Evolutionary conservation across 2,888 invertebrate species (phyloP), one percentile per base, ranked within the genome.

Genomic region (Drosophila hawaiiensis): DNA sequence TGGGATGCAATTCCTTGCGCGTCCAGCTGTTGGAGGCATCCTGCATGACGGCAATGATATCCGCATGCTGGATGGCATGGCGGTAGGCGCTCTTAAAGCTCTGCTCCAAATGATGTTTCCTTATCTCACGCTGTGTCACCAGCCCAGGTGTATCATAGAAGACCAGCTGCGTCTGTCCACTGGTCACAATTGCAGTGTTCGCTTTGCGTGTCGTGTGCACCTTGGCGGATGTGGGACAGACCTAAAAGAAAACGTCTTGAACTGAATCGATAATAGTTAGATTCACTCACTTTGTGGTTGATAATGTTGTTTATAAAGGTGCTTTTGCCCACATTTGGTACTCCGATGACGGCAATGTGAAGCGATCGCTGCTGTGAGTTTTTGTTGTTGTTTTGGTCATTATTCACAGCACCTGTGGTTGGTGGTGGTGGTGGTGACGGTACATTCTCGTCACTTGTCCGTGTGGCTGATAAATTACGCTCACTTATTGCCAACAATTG

Each of bases 291-390:
- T 93, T 96, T 95, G 92, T 97, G 95, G 76, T 96, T 95, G 63
- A 97, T 95, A 31, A 99, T 94, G 88, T 95, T 95, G 93, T 99
- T 99, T 37, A 98, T 97, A 37, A 99, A 94, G 0, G 99, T 98
- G 91, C 99, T 99, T 93, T 99, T 99, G 35, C 99, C 99, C 59
- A 96, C 96, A 95, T 99, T 99, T 5, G 99, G 99, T 19, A 97
- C 94, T 4, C 99, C 99, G 80, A 99, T 95, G 29, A 99, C 96
- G 10, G 98, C 97, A 33, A 98, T 95, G 49, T 91, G 86, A 19
- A 92, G 74, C 0, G 91, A 80, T 56, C 85, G 84, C 62, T 92
- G 83, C 19, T 71, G 64, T 10, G 33, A 25, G 1, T 61, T 41
- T 25, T 14, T 63, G 29, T 50, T 74, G 29, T 50, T 54, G 7